Conservation (phyloP, 2,888 invertebrate genomes). For the Aphrophora alni region DNA sequence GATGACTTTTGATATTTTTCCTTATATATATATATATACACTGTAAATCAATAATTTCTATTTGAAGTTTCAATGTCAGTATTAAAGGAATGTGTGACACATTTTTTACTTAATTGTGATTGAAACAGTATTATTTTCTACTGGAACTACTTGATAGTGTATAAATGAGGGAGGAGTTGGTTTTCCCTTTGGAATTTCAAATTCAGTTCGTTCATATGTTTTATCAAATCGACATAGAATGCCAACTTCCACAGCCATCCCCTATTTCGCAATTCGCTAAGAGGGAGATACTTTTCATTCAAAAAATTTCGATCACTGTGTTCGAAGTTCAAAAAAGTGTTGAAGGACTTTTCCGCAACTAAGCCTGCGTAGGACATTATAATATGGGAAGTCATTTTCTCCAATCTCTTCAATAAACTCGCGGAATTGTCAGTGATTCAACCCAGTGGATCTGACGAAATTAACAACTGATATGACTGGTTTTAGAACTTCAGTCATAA, state of each 20-base stretch:
- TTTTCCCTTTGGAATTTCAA: slow-evolving; percentile 51
- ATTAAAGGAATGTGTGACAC: slow-evolving; percentile 49
- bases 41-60: slow-evolving; percentile 48
- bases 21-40: slow-evolving; percentile 46
- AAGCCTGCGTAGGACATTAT: slow-evolving; percentile 47
- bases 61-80: slow-evolving; percentile 46
- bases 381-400: slow-evolving; percentile 50
- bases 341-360: slow-evolving; percentile 46
- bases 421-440: too few relatives aligned
- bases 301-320: slow-evolving; percentile 47
- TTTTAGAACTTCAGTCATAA: too few relatives aligned
- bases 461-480: too few relatives aligned
- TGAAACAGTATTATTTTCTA: slow-evolving; percentile 41
- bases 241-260: slow-evolving; percentile 50
- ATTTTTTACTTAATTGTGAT: slow-evolving; percentile 33
- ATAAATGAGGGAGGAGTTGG: slow-evolving; percentile 49
- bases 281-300: slow-evolving; percentile 48
- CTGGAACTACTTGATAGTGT: slow-evolving; percentile 49
- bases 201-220: slow-evolving; percentile 48
- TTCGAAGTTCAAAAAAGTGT: slow-evolving; percentile 47
- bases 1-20: slow-evolving; percentile 29
- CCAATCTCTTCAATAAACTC: slow-evolving; percentile 51
- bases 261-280: slow-evolving; percentile 47
- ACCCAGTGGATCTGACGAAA: too few relatives aligned
- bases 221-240: slow-evolving; percentile 49